Percentiles rank a stretch among this genome's conserved stretches.
Evolutionary conservation across 2,797 vertebrate species (phyloP).

Genomic region (Bradypodion pumilum): DNA sequence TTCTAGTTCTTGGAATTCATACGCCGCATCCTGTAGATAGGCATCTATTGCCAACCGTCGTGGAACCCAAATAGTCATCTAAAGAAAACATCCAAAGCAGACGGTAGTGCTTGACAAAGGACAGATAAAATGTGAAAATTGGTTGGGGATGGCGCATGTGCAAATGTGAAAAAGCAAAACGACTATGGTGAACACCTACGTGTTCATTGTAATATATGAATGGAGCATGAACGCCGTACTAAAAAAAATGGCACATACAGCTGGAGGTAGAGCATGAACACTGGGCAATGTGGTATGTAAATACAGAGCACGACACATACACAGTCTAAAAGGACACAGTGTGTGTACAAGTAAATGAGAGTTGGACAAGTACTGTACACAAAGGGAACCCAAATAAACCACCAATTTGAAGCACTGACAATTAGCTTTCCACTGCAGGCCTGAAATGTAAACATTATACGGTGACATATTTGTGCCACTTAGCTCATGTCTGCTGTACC

Average conservation of each 20-base stretch:
- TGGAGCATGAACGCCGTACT: background rate
- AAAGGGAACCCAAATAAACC: background rate
- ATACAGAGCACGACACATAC: background rate
- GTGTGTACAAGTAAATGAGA: no score
- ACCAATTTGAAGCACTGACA: no score
- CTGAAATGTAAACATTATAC: background rate
- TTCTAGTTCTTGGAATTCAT: background rate
- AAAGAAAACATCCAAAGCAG: background rate
- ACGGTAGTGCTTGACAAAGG: background rate
- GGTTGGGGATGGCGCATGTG: background rate
- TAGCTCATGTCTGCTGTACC: no score
- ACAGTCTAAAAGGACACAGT: background rate
- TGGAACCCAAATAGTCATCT: background rate
- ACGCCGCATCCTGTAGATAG: no score
- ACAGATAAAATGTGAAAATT: background rate
- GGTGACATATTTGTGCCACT: no score
- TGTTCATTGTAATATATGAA: background rate
- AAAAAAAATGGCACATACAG: background rate
- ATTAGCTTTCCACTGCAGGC: no score
- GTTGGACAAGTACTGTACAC: background rate
- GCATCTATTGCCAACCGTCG: no score
- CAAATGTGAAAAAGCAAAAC: background rate
- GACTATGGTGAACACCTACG: background rate
- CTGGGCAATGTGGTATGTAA: background rate
- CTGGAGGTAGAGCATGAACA: background rate